phyloP scores from a whole-genome alignment of 92 coral and sea anemone species.

The Heliopora coerulea region DNA sequence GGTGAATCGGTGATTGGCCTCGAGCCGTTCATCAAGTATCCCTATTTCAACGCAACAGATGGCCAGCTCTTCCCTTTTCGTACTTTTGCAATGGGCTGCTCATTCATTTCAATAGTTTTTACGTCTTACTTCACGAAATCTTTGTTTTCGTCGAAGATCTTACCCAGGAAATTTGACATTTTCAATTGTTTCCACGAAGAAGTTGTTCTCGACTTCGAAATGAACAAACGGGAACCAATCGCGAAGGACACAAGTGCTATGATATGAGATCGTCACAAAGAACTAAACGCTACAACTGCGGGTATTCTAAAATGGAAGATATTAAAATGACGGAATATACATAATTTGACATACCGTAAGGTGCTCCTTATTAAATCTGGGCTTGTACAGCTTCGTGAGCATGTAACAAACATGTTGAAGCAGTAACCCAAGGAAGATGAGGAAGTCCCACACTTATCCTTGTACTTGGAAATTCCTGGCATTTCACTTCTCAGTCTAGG shows the following conservation, averaged over 20 bases:
- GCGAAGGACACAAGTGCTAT: background rate
- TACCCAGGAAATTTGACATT: slow-evolving; percentile 38
- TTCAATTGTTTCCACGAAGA: slow-evolving; percentile 41
- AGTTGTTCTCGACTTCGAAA: background rate
- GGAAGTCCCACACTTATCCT: too few species aligned
- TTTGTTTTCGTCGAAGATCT: background rate
- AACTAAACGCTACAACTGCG: slow-evolving; percentile 43
- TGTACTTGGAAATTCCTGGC: too few species aligned
- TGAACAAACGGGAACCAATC: background rate
- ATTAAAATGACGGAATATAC: too few species aligned
- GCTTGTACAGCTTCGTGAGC: too few species aligned
- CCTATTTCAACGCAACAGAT: slow-evolving; percentile 57
- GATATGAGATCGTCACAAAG: background rate
- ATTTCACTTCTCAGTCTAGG: too few species aligned
- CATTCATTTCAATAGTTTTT: slow-evolving; percentile 28
- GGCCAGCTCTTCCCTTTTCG: slow-evolving; percentile 52
- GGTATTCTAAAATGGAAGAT: too few species aligned
- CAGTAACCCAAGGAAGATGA: too few species aligned
- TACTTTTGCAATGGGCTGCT: slow-evolving; percentile 42
- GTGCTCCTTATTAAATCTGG: too few species aligned
- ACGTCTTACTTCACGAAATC: slow-evolving; percentile 27
- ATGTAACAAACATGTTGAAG: too few species aligned
- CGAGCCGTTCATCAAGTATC: slow-evolving; percentile 67
- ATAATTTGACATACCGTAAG: too few species aligned
- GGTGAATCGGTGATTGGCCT: slow-evolving; percentile 73